phyloP scores from a whole-genome alignment of 1,140 invertebrate genomes.

The Rhizoglyphus robini region DNA sequence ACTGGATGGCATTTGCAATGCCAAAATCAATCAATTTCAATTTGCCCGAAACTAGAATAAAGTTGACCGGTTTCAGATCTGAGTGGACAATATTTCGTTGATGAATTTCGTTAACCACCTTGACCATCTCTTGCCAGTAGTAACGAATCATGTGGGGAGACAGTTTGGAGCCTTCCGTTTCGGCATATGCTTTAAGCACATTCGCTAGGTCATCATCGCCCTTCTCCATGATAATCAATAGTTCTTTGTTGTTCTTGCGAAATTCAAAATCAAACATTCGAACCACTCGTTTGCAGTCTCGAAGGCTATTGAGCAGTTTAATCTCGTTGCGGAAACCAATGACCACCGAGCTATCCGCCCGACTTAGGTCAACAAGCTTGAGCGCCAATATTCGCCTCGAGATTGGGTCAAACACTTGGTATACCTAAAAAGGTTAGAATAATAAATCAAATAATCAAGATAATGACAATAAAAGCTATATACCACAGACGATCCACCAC shows the following conservation, averaged over 20 bases:
- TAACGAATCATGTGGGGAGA: conserved; percentile 55
- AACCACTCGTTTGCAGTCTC: conserved; percentile 63
- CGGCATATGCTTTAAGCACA: conserved; percentile 48
- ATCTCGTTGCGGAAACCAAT: conserved; percentile 83
- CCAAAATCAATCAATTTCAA: conserved; percentile 97
- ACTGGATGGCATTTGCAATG: conserved; percentile 76
- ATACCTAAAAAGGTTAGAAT: conserved; percentile 32
- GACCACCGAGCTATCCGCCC: conserved; percentile 51
- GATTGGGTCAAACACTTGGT: conserved; percentile 37
- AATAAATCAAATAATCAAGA: neutral
- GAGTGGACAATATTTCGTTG: conserved; percentile 85
- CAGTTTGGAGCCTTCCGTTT: conserved; percentile 42
- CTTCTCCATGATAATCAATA: conserved; percentile 80
- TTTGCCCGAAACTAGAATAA: conserved; percentile 56
- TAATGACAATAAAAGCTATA: neutral
- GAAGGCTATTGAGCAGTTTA: conserved; percentile 61
- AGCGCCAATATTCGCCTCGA: conserved; percentile 37
- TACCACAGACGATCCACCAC: conserved; percentile 46
- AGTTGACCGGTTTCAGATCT: conserved; percentile 94
- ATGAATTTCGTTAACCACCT: conserved; percentile 79
- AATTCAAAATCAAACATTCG: conserved; percentile 62
- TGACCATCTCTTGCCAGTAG: conserved; percentile 88
- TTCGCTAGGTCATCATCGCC: conserved; percentile 75
- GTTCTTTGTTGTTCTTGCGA: conserved; percentile 33
- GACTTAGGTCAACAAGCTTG: conserved; percentile 51